Evolutionary conservation across 2,888 invertebrate species (phyloP).

Genomic region (Desoria tigrina): DNA sequence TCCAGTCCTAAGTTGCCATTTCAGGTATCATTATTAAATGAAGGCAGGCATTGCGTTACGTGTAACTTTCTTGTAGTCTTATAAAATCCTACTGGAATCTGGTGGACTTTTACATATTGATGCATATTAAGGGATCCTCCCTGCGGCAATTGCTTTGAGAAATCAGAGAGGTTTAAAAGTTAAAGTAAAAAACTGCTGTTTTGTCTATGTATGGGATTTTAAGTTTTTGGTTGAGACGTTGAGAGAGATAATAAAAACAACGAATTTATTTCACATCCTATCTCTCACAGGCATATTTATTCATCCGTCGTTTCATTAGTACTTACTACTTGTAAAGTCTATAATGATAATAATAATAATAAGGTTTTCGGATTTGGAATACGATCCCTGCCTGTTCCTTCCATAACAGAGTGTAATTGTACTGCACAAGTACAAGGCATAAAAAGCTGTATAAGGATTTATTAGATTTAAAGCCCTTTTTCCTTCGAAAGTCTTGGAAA

Average conservation of each 20-base stretch:
- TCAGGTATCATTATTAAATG: slow-evolving; percentile 6
- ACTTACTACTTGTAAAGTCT: background rate
- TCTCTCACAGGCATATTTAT: slow-evolving; percentile 14
- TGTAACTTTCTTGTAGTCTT: background rate
- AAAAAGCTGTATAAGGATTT: no score
- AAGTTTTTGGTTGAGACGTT: background rate
- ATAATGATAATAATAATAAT: background rate
- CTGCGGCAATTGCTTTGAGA: slow-evolving; percentile 19
- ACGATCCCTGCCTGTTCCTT: no score
- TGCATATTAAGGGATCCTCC: slow-evolving; percentile 10
- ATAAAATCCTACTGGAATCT: background rate
- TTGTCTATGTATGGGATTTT: slow-evolving; percentile 8
- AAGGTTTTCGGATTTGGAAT: no score
- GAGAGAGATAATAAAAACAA: slow-evolving; percentile 12
- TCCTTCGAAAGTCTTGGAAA: background rate
- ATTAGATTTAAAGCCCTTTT: background rate
- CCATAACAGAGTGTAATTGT: no score
- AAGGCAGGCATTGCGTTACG: no score
- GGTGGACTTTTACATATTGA: background rate
- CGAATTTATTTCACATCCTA: slow-evolving; percentile 20
- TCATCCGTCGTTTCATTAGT: slow-evolving; percentile 11
- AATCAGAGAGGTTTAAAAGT: slow-evolving; percentile 9
- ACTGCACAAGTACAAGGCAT: no score
- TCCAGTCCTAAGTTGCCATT: slow-evolving; percentile 14
- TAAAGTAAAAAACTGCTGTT: background rate